Base-by-base conservation (phyloP, 2,113 vertebrate genomes). In the Larimichthys polyactis region DNA sequence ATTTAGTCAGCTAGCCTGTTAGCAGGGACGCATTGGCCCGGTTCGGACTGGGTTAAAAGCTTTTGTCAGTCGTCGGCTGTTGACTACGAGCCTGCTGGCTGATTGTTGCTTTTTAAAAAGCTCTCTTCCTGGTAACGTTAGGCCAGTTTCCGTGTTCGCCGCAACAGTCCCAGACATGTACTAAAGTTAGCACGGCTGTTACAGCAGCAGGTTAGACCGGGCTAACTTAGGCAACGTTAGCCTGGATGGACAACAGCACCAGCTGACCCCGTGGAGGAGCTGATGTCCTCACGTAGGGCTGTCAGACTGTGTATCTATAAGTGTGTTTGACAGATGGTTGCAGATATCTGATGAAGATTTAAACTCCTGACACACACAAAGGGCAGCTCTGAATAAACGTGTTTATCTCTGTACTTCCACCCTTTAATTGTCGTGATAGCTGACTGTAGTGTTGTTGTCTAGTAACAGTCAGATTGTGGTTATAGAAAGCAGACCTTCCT, bases 261-360 rank as follows among this genome's bases (percentile, higher is more conserved):
- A 1, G 17, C 3, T 43, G 19, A 20, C 20, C 22, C 4, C 5
- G 5, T 36, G 3, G 10, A 22, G 12, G 4, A 12, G 17, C 3
- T 22, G 14, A 12, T 24, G 5, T 44, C 4, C 2, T 36, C 22
- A 22, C 9, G 10, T 4, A 46, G 17, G 5, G 17, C n/a, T 20
- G 19, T 24, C 20, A 44, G 20, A 48, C 5, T 40, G 36, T 40
- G 36, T 40, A 40, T 40, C 12, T 22, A n/a, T 11, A 4, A 32
- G 27, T 51, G 4, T n/a, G 27, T n/a, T n/a, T n/a, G 5, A 66
- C 9, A 65, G 24, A 51, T 36, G 48, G 16, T 22, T 16, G 11
- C 3, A n/a, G 17, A 22, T 11, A 6, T 24, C 24, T 22, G 16
- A 17, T 62, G 14, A 46, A 22, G 96, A 95, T 85, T 3, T 24